Evolutionary conservation across 2,113 vertebrate species (phyloP).

Genomic region (Pyrgilauda ruficollis): DNA sequence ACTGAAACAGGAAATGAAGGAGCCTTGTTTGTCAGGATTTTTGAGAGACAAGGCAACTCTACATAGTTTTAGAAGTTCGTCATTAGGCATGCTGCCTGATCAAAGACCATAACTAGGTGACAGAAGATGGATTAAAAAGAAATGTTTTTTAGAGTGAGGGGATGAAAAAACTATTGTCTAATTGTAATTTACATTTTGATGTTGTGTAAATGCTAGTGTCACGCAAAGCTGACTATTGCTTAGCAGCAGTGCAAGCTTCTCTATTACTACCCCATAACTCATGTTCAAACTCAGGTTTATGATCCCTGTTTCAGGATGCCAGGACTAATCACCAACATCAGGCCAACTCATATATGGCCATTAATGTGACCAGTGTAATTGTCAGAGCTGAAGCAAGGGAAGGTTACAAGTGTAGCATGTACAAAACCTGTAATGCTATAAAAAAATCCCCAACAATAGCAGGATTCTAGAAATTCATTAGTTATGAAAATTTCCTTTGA

Average conservation of each 20-base stretch:
- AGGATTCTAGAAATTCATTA: not conserved
- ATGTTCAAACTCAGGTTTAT: not conserved
- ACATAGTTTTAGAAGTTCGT: not conserved
- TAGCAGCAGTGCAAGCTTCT: not conserved
- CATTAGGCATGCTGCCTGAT: not conserved
- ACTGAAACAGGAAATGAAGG: conserved; percentile 1
- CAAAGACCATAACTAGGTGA: not conserved
- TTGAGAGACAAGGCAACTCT: not conserved
- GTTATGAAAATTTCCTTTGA: not conserved
- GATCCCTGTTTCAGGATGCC: not conserved
- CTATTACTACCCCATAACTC: not conserved
- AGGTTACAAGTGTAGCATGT: not conserved
- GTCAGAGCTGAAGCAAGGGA: not conserved
- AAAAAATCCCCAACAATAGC: fast-evolving
- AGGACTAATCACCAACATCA: not conserved
- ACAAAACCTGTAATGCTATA: fast-evolving
- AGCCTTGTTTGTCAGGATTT: not conserved
- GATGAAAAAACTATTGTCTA: not conserved
- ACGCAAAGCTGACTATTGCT: not conserved
- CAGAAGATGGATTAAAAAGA: not conserved
- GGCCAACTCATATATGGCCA: not conserved
- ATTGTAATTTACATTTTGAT: not conserved
- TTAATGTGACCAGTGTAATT: not conserved
- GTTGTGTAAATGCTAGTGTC: not conserved
- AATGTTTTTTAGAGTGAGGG: not conserved